Conservation (phyloP, 2,797 vertebrate genomes). For the Gila robusta region DNA sequence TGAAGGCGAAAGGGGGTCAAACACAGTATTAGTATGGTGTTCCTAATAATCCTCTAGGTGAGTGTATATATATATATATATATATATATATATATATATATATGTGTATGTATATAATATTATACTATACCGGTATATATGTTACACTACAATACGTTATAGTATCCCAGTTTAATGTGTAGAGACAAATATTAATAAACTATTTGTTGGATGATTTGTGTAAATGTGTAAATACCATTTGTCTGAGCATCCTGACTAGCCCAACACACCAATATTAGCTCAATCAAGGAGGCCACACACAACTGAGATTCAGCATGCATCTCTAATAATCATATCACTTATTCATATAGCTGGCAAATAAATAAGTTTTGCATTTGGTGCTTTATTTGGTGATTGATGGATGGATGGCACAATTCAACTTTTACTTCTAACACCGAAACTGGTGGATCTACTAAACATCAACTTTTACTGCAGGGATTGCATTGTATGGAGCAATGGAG, state of each 20-base stretch:
- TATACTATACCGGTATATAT: too few relatives aligned
- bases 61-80: too few relatives aligned
- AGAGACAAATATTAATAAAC: background rate
- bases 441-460: background rate
- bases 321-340: background rate
- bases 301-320: background rate
- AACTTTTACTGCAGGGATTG: background rate
- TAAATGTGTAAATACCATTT: too few relatives aligned
- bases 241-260: too few relatives aligned
- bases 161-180: background rate
- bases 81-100: too few relatives aligned
- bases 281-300: background rate
- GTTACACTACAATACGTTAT: background rate
- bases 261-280: background rate
- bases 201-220: background rate
- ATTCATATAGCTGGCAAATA: background rate
- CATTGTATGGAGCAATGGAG: background rate
- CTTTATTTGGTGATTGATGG: background rate
- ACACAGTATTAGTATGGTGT: too few relatives aligned
- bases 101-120: too few relatives aligned
- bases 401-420: too few relatives aligned
- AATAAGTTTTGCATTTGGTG: background rate
- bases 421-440: background rate
- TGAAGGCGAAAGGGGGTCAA: too few relatives aligned
- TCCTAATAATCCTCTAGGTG: too few relatives aligned